A percentile compares a stretch with the other conserved stretches of the same genome.
Evolutionary conservation across 2,888 invertebrate species (phyloP).

Genomic region (Bembecia ichneumoniformis): DNA sequence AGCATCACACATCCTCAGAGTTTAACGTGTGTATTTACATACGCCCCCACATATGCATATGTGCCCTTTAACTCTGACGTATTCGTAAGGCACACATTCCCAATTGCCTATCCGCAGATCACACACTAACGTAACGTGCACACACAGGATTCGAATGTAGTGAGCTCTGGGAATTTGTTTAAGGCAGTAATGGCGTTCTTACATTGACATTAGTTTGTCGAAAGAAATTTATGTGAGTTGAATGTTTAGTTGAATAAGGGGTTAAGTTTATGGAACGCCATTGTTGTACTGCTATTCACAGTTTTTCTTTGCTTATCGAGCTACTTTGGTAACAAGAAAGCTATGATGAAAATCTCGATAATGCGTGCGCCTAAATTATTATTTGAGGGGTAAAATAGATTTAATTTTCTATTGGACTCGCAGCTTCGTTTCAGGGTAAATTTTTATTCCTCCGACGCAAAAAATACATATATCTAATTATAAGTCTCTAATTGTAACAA

Average conservation of each 20-base stretch:
- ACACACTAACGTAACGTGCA: constrained; percentile 19
- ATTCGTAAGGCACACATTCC: constrained; percentile 19
- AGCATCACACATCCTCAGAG: constrained; percentile 68
- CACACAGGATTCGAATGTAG: constrained; percentile 21
- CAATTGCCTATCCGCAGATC: constrained; percentile 18
- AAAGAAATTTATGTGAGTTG: constrained; percentile 69
- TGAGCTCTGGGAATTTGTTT: constrained; percentile 64
- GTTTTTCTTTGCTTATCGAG: constrained; percentile 18
- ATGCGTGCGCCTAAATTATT: too few relatives aligned
- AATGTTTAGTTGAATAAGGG: constrained; percentile 67
- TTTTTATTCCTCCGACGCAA: too few relatives aligned
- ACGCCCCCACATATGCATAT: constrained; percentile 68
- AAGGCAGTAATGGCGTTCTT: constrained; percentile 65
- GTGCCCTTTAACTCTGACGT: constrained; percentile 40
- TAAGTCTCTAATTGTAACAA: too few relatives aligned
- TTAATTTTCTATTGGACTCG: too few relatives aligned
- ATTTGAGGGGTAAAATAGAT: too few relatives aligned
- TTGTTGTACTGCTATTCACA: constrained; percentile 14
- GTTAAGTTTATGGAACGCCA: constrained; percentile 56
- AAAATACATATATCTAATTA: too few relatives aligned
- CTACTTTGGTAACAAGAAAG: not conserved
- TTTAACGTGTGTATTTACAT: constrained; percentile 70
- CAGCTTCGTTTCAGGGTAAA: too few relatives aligned
- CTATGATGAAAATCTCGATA: not conserved
- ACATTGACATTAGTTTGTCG: constrained; percentile 72